These are phyloP conservation scores for Endotricha flammealis DNA, from an alignment of 2,888 invertebrate genomes.

Conservation along the genomic window DNA sequence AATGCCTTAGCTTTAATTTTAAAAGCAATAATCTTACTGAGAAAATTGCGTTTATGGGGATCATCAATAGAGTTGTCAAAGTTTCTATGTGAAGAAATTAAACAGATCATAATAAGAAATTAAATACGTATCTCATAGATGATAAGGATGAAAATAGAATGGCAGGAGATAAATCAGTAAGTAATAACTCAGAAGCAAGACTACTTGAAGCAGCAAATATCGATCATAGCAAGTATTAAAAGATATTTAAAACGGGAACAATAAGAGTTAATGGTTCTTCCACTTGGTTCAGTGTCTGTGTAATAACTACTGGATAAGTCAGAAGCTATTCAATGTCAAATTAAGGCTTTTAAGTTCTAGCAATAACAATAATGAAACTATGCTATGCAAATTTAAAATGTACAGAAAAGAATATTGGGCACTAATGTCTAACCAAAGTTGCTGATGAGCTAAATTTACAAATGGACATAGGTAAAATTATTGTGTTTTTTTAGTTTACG, in stretches of 20 bases:
- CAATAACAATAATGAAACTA: too few relatives aligned
- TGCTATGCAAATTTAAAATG: too few relatives aligned
- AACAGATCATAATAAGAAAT: conserved; percentile 13
- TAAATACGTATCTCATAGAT: conserved; percentile 9
- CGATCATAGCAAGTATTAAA: conserved; percentile 50
- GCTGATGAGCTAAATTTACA: too few relatives aligned
- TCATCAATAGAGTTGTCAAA: conserved; percentile 53
- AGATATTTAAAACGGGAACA: conserved; percentile 49
- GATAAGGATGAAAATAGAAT: conserved; percentile 24
- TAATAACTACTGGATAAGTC: too few relatives aligned
- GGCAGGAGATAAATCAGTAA: conserved; percentile 22
- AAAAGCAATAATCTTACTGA: not conserved
- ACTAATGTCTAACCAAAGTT: too few relatives aligned
- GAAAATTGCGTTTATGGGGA: conserved; percentile 34
- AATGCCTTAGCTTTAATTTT: too few relatives aligned
- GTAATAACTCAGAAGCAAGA: conserved; percentile 41
- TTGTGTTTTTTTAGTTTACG: too few relatives aligned
- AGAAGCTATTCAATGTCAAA: too few relatives aligned
- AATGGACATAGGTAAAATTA: too few relatives aligned
- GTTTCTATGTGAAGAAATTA: conserved; percentile 29
- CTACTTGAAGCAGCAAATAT: conserved; percentile 48
- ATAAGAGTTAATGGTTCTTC: conserved; percentile 34
- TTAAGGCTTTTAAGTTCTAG: too few relatives aligned
- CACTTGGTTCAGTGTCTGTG: conserved; percentile 15
- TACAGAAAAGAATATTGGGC: too few relatives aligned